Conservation (phyloP, 2,888 invertebrate species). For the Pristionchus mayeri region DNA sequence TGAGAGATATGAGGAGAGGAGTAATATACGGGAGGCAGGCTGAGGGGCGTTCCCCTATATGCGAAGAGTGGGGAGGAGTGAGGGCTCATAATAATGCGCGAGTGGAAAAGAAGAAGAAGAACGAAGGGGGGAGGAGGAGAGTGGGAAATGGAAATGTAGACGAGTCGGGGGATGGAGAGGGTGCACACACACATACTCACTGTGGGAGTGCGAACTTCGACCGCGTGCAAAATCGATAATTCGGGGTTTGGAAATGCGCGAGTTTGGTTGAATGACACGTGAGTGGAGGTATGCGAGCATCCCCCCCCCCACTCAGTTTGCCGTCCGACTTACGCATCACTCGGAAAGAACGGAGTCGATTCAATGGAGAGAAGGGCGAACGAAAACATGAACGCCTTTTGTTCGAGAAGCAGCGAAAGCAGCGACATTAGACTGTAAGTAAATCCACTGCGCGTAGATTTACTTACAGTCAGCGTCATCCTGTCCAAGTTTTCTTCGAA, state of each 20-base stretch:
- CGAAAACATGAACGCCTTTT: conserved; percentile 15
- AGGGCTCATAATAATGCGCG: conserved; percentile 41
- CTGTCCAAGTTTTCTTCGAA: too few species aligned
- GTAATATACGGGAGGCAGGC: not conserved
- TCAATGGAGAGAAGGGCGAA: not conserved
- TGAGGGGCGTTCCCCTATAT: conserved; percentile 9
- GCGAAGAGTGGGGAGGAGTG: not conserved
- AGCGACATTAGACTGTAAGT: too few species aligned
- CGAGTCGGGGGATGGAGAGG: not conserved
- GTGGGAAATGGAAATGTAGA: conserved; percentile 40
- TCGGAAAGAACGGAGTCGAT: not conserved
- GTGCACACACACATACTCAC: not conserved
- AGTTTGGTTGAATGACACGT: not conserved
- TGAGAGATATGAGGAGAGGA: not conserved
- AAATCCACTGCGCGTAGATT: too few species aligned
- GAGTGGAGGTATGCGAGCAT: not conserved
- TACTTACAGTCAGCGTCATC: too few species aligned
- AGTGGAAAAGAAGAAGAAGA: conserved; percentile 44
- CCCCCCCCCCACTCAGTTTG: not conserved
- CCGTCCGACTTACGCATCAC: conserved; percentile 1
- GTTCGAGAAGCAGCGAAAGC: too few species aligned
- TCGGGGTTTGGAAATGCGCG: not conserved
- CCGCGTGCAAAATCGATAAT: not conserved
- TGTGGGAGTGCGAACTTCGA: not conserved
- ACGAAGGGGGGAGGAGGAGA: conserved; percentile 40